Base-by-base conservation (phyloP, 2,888 invertebrate species). In the Parasteatoda lunata region DNA sequence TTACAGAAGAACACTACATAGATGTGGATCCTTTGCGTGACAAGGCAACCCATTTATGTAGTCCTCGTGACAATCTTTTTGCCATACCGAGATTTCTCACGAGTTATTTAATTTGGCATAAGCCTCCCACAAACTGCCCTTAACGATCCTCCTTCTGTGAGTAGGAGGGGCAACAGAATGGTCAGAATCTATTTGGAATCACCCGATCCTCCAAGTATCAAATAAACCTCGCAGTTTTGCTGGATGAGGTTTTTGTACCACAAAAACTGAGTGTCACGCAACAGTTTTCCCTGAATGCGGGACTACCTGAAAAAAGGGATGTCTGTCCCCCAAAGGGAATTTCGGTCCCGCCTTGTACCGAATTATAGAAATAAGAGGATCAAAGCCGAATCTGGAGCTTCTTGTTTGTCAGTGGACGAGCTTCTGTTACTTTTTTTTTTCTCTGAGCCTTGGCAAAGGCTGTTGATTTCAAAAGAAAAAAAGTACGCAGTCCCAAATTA, bases 101-200 rank as follows among this genome's bases (percentile, higher is more conserved):
- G 86, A 77, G 82, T 87, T 87, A 87, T 87, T 87, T 75, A 81
- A 87, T 87, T 81, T 77, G 79, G 78, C 71, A 64, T 82, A 75
- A 76, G 82, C 68, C 78, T 77, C 77, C 77, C 84, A 52, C 51
- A 73, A 79, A 77, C 77, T 66, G 72, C 81, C 81, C 81, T 68
- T 82, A 81, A 87, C 82, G 86, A 87, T 75, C 77, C 54, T 77
- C 84, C 72, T 73, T 69, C 73, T 49, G 68, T 51, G 69, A 73
- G 85, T 64, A 75, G 85, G 85, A 66, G 80, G 85, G 72, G 54
- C 80, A 13, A 69, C 59, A 59, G 81, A 77, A 82, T 87, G 86
- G 86, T 87, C 81, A 82, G 86, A 87, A 87, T 87, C 86, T 87
- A 87, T 87, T 87, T 84, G 78, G 68, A 72, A 70, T 73, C 73